Base-by-base conservation (phyloP, 2,888 invertebrate genomes). In the Selenia dentaria region DNA sequence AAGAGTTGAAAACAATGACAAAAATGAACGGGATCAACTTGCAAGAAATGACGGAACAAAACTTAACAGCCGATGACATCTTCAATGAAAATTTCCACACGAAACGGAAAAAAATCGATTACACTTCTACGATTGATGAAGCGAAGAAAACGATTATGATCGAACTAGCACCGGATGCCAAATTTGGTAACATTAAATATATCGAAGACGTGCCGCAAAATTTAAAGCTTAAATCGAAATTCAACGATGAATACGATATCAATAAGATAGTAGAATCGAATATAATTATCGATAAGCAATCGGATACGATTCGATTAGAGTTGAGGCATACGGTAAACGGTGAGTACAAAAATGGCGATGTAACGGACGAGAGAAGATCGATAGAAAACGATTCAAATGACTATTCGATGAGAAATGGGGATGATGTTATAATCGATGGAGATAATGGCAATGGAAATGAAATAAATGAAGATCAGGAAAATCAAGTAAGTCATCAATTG, bases 1-100 rank as follows among this genome's bases (percentile, higher is more conserved):
- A n/a, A n/a, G n/a, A n/a, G n/a, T n/a, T n/a, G n/a, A n/a, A n/a
- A n/a, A n/a, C 62, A 22, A 87, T 88, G 86, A 87, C 87, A 64
- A 88, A 84, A 76, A 84, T 83, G 70, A 82, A 80, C 73, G 83
- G 74, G 57, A 64, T 72, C 53, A 74, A 71, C 70, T 64, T 80
- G 57, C 75, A 74, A 40, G 78, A 81, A 44, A 81, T 85, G 79
- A 74, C 74, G 16, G 76, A 74, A 52, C 71, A 75, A 51, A 79
- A 78, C 47, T 54, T 83, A 32, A 48, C 47, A 69, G 79, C 81
- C 24, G 81, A 86, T 5, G 81, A 86, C 53, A 83, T 87, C 49
- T 82, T 87, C 51, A 78, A 77, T 49, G 79, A 81, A 14, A 48
- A 48, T 51, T 73, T 77, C 42, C 68, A 70, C 16, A 40, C 66